phyloP scores from a whole-genome alignment of 1,140 invertebrate species.

The Hyles euphorbiae region DNA sequence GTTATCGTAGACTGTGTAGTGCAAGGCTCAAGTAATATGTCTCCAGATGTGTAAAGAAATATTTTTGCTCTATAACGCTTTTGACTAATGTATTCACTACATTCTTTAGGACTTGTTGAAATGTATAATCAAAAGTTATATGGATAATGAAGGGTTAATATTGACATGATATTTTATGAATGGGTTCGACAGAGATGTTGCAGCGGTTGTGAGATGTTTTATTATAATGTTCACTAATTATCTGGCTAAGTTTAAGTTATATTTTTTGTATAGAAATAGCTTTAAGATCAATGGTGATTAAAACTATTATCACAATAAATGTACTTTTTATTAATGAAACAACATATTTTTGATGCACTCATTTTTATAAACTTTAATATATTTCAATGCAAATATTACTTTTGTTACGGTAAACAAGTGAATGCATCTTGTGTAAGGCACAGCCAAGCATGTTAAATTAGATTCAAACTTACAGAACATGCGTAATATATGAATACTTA shows the following conservation, averaged over 20 bases:
- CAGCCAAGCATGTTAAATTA: slow-evolving; percentile 43
- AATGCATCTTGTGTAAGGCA: slow-evolving; percentile 32
- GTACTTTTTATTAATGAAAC: slow-evolving; percentile 31
- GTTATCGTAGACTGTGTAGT: slow-evolving; percentile 4
- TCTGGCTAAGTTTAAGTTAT: slow-evolving; percentile 70
- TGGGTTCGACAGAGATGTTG: slow-evolving; percentile 59
- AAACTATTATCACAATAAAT: slow-evolving; percentile 55
- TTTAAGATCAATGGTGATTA: slow-evolving; percentile 67
- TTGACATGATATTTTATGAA: slow-evolving; percentile 44
- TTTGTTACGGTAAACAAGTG: background rate
- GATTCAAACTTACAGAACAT: background rate
- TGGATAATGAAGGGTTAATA: slow-evolving; percentile 22
- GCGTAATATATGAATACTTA: slow-evolving; percentile 10
- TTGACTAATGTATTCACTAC: slow-evolving; percentile 8
- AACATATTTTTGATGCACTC: background rate
- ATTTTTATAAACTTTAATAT: background rate
- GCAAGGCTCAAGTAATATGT: slow-evolving; percentile 4
- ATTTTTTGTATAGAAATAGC: slow-evolving; percentile 66
- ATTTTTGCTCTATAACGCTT: too few species aligned
- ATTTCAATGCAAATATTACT: too few species aligned
- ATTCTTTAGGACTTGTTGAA: slow-evolving; percentile 9
- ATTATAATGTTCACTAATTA: slow-evolving; percentile 72
- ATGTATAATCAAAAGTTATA: slow-evolving; percentile 15
- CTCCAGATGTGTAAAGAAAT: slow-evolving; percentile 1
- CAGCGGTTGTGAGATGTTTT: slow-evolving; percentile 74